Evolutionary conservation across 2,113 vertebrate genomes (phyloP).

Genomic region (Parus major): DNA sequence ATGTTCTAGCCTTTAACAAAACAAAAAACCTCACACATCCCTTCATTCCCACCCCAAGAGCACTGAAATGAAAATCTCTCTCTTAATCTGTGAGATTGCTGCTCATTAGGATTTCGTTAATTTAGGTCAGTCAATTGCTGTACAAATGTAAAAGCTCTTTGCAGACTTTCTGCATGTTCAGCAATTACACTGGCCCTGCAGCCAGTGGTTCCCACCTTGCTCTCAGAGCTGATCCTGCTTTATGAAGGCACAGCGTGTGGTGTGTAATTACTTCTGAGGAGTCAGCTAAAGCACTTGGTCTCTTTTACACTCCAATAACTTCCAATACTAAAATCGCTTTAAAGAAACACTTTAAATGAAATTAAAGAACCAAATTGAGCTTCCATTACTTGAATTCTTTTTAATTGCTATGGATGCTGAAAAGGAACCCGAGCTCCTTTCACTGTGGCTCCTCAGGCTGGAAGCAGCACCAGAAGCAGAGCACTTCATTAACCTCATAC

Average conservation of each 20-base stretch:
- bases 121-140: background rate
- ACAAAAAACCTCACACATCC: background rate
- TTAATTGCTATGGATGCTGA: background rate
- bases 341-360: conserved; percentile 34
- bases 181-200: background rate
- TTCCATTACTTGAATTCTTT: background rate
- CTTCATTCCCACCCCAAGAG: background rate
- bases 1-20: background rate
- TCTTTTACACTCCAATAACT: conserved; percentile 47
- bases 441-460: background rate
- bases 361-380: background rate
- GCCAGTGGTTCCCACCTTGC: background rate
- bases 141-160: background rate
- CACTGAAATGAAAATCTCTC: background rate
- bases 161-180: conserved; percentile 7
- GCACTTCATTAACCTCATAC: background rate
- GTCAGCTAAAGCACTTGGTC: conserved; percentile 12
- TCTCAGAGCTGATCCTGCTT: background rate
- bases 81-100: background rate
- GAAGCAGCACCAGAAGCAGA: background rate
- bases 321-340: conserved; percentile 37
- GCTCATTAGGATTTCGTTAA: background rate
- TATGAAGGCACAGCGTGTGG: conserved; percentile 12
- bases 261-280: conserved; percentile 22
- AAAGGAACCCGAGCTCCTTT: background rate